Percentiles rank a stretch among this genome's conserved stretches.
phyloP scores from a whole-genome alignment of 2,797 vertebrate genomes.

The Clarias laeviceps region DNA sequence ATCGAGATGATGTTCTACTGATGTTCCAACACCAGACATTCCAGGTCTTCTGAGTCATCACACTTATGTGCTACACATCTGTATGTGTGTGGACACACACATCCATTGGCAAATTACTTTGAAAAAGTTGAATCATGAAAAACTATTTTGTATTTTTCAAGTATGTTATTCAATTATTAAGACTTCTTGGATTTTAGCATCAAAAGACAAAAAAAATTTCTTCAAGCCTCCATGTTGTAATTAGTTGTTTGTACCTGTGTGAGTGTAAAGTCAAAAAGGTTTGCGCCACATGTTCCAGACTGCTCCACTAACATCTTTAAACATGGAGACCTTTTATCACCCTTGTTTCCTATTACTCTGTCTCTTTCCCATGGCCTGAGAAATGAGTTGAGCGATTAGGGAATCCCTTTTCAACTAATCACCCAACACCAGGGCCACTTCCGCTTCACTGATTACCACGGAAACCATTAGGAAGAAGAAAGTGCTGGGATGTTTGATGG shows the following conservation, averaged over 20 bases:
- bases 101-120: background rate
- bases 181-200: background rate
- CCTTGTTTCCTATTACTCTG: constrained; percentile 72
- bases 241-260: constrained; percentile 9
- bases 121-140: background rate
- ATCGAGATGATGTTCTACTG: constrained; percentile 19
- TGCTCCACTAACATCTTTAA: constrained; percentile 59
- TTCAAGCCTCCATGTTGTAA: background rate
- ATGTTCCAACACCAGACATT: constrained; percentile 32
- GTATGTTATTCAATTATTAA: background rate
- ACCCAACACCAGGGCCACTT: constrained; percentile 82
- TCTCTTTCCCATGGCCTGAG: constrained; percentile 76
- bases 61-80: background rate
- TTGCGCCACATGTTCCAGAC: constrained; percentile 43
- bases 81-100: background rate
- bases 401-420: constrained; percentile 81
- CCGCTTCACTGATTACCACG: constrained; percentile 85
- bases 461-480: constrained; percentile 89
- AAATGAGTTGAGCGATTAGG: constrained; percentile 76
- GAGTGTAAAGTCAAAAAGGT: background rate
- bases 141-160: constrained; percentile 2
- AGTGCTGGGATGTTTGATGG: constrained; percentile 88
- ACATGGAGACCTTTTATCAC: constrained; percentile 72
- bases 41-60: constrained; percentile 36
- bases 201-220: background rate